Base-by-base conservation (phyloP, 2,797 vertebrate species). In the Pipistrellus pygmaeus region DNA sequence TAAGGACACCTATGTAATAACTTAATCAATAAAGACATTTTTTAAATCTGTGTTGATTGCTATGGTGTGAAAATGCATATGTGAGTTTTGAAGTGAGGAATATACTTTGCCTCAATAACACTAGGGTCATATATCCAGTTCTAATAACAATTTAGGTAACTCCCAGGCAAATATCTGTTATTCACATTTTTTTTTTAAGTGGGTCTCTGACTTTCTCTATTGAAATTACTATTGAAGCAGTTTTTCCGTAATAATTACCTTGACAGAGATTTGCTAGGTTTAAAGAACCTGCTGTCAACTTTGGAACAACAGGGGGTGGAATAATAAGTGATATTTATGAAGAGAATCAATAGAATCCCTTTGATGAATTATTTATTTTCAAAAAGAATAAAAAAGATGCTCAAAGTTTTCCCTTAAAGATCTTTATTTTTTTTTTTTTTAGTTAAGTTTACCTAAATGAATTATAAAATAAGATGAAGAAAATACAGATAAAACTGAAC, bases 201-300 rank as follows among this genome's bases (percentile, higher is more conserved):
- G 6, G 41, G 4, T 0, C 30, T n/a, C 62, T 13, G 23, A 53
- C 41, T 95, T 7, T n/a, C 75, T 64, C 21, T 77, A 1, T 18
- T 96, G 44, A 94, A 96, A 77, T 95, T 92, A 76, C 53, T 69
- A 82, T 11, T 78, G 55, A 97, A 82, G 5, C 15, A 76, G 5
- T 18, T 78, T 88, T 23, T 1, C 84, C 92, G 21, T 69, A 73
- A 94, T 92, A 85, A 44, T 60, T 96, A 55, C 20, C 95, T 96
- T 93, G 2, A 94, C 53, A 95, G 46, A 81, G 18, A 5, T 7
- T 48, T 23, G 6, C 12, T 83, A 69, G 32, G 32, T 91, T 96
- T 91, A 93, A 94, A 96, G 93, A 48, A 85, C 2, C 5, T 84
- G 20, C 51, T 93, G 11, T 35, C 91, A 96, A 85, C 41, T 55